Conservation (phyloP, 2,113 vertebrate genomes). For the Oncorhynchus kisutch region DNA sequence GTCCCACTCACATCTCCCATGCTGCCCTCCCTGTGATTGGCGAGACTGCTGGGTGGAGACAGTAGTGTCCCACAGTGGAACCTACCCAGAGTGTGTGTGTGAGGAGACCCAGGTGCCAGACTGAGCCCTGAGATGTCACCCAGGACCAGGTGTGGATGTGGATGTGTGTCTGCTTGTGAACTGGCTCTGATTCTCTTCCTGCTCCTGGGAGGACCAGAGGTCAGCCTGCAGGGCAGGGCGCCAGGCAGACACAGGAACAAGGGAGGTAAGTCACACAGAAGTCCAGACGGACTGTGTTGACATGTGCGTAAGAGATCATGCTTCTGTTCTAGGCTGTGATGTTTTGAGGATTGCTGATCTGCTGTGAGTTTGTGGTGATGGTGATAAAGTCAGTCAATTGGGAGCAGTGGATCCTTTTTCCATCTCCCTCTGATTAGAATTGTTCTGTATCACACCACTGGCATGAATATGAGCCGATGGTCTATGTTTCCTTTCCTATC, state of each 20-base stretch:
- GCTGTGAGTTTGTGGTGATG: too few relatives aligned
- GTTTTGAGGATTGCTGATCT: too few relatives aligned
- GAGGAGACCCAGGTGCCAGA: neutral
- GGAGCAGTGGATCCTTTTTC: too few relatives aligned
- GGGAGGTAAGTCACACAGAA: slow-evolving; percentile 19
- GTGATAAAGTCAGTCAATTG: too few relatives aligned
- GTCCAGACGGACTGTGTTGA: neutral
- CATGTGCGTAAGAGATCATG: neutral
- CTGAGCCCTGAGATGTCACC: slow-evolving; percentile 9
- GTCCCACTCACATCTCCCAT: neutral
- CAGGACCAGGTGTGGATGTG: neutral
- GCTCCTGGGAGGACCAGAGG: slow-evolving; percentile 14
- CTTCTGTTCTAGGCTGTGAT: neutral
- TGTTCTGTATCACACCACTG: too few relatives aligned
- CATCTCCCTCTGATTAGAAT: too few relatives aligned
- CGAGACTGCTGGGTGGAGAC: neutral
- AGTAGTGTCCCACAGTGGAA: neutral
- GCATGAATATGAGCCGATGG: too few relatives aligned
- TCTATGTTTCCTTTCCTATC: too few relatives aligned
- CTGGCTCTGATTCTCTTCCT: slow-evolving; percentile 15
- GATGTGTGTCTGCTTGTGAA: slow-evolving; percentile 1
- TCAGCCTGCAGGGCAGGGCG: slow-evolving; percentile 18
- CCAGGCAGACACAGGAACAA: slow-evolving; percentile 29
- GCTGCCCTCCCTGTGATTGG: neutral
- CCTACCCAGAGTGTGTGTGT: neutral